Conservation (phyloP, 2,888 invertebrate species). For the Polietes domitor region DNA sequence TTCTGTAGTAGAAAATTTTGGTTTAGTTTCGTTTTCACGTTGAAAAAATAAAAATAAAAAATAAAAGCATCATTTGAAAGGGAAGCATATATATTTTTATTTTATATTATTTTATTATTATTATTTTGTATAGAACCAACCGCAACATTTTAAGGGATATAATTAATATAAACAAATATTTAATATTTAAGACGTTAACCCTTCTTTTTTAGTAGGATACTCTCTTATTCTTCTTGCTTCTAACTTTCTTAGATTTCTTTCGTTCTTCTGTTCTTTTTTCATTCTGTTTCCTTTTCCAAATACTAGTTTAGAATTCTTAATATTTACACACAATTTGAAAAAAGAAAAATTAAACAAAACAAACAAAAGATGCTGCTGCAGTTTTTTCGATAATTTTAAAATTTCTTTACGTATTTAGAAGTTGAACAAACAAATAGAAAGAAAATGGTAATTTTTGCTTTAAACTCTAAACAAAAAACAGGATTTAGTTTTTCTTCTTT, state of each 20-base stretch:
- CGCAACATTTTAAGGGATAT: slow-evolving; percentile 32
- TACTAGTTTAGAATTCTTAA: slow-evolving; percentile 18
- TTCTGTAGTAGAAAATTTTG: slow-evolving; percentile 17
- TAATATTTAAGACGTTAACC: slow-evolving; percentile 35
- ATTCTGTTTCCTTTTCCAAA: slow-evolving; percentile 35
- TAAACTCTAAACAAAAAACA: slow-evolving; percentile 35
- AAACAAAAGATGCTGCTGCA: slow-evolving; percentile 53
- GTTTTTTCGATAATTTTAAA: slow-evolving; percentile 37
- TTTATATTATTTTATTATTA: not conserved
- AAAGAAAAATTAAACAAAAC: slow-evolving; percentile 39
- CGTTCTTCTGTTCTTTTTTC: slow-evolving; percentile 8
- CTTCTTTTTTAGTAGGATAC: not conserved
- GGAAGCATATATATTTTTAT: slow-evolving; percentile 28
- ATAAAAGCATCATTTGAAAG: slow-evolving; percentile 8
- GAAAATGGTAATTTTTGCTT: slow-evolving; percentile 47
- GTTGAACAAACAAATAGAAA: slow-evolving; percentile 17
- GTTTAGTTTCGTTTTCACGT: not conserved
- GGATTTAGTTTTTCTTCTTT: slow-evolving; percentile 15
- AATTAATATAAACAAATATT: slow-evolving; percentile 23
- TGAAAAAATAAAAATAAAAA: not conserved
- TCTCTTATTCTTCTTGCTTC: not conserved
- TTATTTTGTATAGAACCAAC: slow-evolving; percentile 34
- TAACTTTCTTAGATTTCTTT: not conserved
- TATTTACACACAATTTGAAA: slow-evolving; percentile 14
- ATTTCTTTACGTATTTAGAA: slow-evolving; percentile 12